Evolutionary conservation across 2,113 vertebrate genomes (phyloP).

Genomic region (Notothenia rossii): DNA sequence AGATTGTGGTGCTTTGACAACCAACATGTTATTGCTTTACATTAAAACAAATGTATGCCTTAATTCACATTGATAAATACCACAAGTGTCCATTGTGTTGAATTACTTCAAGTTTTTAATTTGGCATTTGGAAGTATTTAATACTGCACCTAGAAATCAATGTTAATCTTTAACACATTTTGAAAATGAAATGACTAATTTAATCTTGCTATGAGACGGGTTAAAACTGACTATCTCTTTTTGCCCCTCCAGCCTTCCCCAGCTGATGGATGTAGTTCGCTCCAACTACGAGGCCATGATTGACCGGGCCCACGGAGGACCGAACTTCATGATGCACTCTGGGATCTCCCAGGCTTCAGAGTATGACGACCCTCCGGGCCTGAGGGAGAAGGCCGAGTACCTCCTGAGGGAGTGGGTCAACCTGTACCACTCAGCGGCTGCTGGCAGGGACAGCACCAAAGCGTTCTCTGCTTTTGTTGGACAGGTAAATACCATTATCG

Average conservation of each 20-base stretch:
- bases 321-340: conserved; percentile 99
- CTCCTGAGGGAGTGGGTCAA: conserved; percentile 99
- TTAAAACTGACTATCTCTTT: background rate
- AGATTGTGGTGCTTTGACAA: background rate
- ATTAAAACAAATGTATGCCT: background rate
- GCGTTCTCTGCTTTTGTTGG: conserved; percentile 99
- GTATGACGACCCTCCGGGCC: conserved; percentile 96
- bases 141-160: background rate
- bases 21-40: background rate
- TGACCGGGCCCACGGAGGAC: conserved; percentile 96
- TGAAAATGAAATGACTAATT: background rate
- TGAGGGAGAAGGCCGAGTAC: conserved; percentile 98
- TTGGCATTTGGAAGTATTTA: background rate
- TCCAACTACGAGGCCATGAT: conserved; percentile 99
- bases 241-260: conserved; percentile 87
- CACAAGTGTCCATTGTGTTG: too few species aligned
- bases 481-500: conserved; percentile 85
- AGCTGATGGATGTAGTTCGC: conserved; percentile 98
- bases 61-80: background rate
- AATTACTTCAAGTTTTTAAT: too few species aligned
- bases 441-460: conserved; percentile 98
- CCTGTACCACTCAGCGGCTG: conserved; percentile 98
- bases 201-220: background rate
- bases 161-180: background rate
- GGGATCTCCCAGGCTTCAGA: conserved; percentile 99